Percentiles rank a stretch among this genome's conserved stretches.
These are phyloP conservation scores for Daboia siamensis DNA, from an alignment of 2,113 vertebrate species.

Conservation along the genomic window DNA sequence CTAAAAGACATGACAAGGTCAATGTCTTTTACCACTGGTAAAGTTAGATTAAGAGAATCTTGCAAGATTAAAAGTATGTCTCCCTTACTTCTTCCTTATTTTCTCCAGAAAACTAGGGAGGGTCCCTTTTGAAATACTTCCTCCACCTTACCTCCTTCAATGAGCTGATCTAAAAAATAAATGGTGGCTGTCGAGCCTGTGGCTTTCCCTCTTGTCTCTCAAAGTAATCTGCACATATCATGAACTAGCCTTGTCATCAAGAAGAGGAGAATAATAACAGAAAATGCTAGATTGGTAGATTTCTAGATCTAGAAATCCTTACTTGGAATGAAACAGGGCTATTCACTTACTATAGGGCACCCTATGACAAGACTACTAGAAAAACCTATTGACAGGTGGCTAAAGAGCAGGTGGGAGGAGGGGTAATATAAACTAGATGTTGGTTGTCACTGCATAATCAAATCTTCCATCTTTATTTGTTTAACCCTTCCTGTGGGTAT, in stretches of 20 bases:
- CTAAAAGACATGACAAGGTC: too few species aligned
- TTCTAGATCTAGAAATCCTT: neutral
- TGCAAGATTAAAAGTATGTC: neutral
- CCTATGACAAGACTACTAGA: neutral
- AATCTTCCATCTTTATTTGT: neutral
- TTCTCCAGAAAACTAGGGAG: neutral
- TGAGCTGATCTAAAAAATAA: neutral
- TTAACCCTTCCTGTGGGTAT: neutral
- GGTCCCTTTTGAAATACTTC: neutral
- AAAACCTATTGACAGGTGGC: neutral
- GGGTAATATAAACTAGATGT: neutral
- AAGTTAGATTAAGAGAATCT: neutral
- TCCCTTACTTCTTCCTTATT: neutral
- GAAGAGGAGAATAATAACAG: neutral
- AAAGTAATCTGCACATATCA: neutral
- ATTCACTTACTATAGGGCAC: neutral
- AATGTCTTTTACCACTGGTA: neutral
- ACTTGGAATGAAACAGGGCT: neutral
- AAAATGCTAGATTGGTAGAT: neutral
- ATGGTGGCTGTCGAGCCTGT: neutral
- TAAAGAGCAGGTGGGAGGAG: neutral
- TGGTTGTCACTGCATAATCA: neutral
- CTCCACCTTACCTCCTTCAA: neutral
- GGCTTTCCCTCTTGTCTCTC: neutral
- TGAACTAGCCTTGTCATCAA: neutral